Conservation (phyloP, 1,140 invertebrate species). For the Pantala flavescens region DNA sequence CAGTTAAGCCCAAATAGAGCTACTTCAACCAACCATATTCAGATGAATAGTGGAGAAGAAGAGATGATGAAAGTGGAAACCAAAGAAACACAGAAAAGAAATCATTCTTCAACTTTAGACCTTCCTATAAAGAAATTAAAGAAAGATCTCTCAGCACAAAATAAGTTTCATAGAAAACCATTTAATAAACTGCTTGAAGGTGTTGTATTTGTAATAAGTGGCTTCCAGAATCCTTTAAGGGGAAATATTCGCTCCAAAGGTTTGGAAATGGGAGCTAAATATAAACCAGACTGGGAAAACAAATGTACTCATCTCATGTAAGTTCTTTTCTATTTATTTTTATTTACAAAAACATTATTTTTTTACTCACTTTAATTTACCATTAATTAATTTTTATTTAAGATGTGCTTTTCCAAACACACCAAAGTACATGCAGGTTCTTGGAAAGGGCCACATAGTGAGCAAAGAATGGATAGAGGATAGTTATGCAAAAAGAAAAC, state of each 20-base stretch:
- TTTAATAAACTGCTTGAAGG: slow-evolving; percentile 48
- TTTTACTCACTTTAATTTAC: not conserved
- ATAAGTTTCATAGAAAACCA: slow-evolving; percentile 32
- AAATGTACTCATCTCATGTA: slow-evolving; percentile 75
- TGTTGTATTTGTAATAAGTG: slow-evolving; percentile 71
- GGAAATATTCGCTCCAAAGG: slow-evolving; percentile 55
- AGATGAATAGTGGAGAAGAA: too few species aligned
- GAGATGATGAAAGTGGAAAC: too few species aligned
- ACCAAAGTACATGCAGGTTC: slow-evolving; percentile 70
- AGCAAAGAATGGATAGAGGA: slow-evolving; percentile 65
- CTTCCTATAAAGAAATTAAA: not conserved
- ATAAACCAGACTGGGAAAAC: slow-evolving; percentile 60
- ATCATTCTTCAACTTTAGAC: not conserved
- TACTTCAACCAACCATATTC: too few species aligned
- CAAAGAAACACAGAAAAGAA: not conserved
- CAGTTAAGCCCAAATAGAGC: too few species aligned
- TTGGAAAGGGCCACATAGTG: slow-evolving; percentile 57
- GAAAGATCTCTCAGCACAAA: not conserved
- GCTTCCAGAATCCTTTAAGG: slow-evolving; percentile 73
- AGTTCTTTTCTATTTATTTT: slow-evolving; percentile 27
- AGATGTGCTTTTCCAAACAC: slow-evolving; percentile 84
- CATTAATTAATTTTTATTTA: slow-evolving; percentile 28
- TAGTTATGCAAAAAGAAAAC: slow-evolving; percentile 48
- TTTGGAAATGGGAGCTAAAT: slow-evolving; percentile 66
- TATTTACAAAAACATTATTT: slow-evolving; percentile 8